Base-by-base conservation (phyloP, 2,888 invertebrate species). In the Noctua janthe region DNA sequence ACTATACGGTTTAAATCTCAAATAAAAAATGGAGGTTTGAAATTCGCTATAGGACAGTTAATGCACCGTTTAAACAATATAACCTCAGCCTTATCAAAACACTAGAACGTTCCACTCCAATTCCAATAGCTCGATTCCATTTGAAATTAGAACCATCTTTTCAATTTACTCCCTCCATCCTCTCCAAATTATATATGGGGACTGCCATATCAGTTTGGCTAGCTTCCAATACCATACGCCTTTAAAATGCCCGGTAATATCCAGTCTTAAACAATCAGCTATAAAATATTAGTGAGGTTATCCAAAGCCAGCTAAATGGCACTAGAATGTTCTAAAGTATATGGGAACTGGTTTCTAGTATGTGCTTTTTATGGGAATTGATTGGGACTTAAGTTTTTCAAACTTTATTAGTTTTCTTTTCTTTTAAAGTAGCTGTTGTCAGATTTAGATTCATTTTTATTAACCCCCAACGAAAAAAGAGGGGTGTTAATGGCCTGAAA, bases 161-260 rank as follows among this genome's bases (percentile, higher is more conserved):
- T 87, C 84, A 80, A 88, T 88, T 85, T 84, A 54, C 64, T 77
- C 23, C 62, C 39, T 70, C 54, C 67, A 54, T n/a, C 62, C 73
- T 81, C 71, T 86, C 71, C 74, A 87, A 78, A 83, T 87, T 86
- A 88, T 88, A 86, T 86, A 87, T 83, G 83, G 84, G 56, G 20
- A 67, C 80, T 71, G 76, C 77, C 70, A 87, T 88, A 88, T 82
- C 81, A 80, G 75, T 64, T 87, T 87, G 87, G 87, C 87, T 64
- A 7, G 67, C 39, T 76, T 87, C 87, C 87, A 87, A 87, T 76
- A 73, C 70, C 59, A 83, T 83, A 82, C 64, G 83, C 81, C 78
- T 89, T 81, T 80, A 87, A 89, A 83, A 88, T 75, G 67, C 51
- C 20, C 74, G 51, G 77, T 86, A 71, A 86, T 79, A 80, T 59